phyloP scores from a whole-genome alignment of 2,113 vertebrate species.

The Delphinapterus leucas region DNA sequence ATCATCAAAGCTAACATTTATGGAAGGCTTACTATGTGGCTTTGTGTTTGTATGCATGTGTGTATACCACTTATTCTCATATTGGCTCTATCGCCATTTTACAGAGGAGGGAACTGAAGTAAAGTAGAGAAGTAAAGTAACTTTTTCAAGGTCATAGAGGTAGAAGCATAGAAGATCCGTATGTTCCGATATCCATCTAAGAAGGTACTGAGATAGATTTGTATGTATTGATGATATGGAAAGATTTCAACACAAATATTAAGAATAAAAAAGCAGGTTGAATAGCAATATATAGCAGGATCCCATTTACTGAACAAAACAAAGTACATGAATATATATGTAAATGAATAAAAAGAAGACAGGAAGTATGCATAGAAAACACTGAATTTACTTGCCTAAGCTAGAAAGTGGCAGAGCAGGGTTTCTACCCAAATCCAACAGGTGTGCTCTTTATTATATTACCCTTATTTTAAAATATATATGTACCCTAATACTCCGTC shows the following conservation, averaged over 20 bases:
- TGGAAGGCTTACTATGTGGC: background rate
- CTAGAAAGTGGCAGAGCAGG: background rate
- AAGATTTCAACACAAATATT: conserved; percentile 4
- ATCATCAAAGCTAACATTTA: background rate
- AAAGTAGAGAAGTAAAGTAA: background rate
- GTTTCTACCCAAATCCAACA: background rate
- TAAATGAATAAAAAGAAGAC: background rate
- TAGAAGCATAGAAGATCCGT: background rate
- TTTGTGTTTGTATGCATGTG: background rate
- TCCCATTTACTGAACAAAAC: background rate
- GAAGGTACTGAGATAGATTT: background rate
- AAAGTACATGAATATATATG: background rate
- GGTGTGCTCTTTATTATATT: background rate
- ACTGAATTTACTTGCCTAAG: background rate
- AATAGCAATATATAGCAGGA: background rate
- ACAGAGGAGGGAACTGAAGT: background rate
- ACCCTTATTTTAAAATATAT: background rate
- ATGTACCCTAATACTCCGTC: background rate
- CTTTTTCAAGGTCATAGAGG: background rate
- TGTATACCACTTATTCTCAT: background rate
- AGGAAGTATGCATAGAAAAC: background rate
- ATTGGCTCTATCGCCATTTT: background rate
- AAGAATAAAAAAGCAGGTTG: background rate
- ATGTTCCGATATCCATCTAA: background rate
- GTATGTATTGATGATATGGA: background rate